A percentile compares a stretch with the other conserved stretches of the same genome.
These are phyloP conservation scores for Apis dorsata DNA, from an alignment of 1,140 invertebrate species.

Conservation along the genomic window DNA sequence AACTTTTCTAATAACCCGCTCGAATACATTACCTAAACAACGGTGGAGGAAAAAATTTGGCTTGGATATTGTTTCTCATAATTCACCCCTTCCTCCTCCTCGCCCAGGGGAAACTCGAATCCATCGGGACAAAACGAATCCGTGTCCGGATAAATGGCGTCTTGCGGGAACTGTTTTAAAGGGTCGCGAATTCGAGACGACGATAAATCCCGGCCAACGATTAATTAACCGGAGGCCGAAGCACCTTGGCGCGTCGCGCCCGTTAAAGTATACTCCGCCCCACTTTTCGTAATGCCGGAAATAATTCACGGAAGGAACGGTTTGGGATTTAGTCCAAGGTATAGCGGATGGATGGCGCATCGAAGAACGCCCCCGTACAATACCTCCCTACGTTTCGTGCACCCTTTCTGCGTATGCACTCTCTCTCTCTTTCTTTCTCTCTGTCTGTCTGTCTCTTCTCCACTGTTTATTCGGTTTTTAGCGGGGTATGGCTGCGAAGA, in stretches of 20 bases:
- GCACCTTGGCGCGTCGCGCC: slow-evolving; percentile 38
- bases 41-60: not conserved
- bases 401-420: no score
- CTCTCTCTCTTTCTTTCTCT: no score
- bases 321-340: slow-evolving; percentile 60
- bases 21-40: slow-evolving; percentile 29
- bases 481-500: not conserved
- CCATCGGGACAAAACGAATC: not conserved
- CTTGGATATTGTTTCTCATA: slow-evolving; percentile 58
- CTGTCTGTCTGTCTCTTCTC: not conserved
- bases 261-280: slow-evolving; percentile 60
- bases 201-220: slow-evolving; percentile 60
- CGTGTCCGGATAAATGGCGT: slow-evolving; percentile 47
- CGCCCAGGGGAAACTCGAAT: not conserved
- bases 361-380: slow-evolving; percentile 45
- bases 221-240: slow-evolving; percentile 62
- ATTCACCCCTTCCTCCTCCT: slow-evolving; percentile 22
- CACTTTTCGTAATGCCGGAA: slow-evolving; percentile 65
- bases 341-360: slow-evolving; percentile 24
- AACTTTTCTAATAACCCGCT: slow-evolving; percentile 35
- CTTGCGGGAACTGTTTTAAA: not conserved
- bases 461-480: slow-evolving; percentile 54
- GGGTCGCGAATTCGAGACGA: slow-evolving; percentile 36
- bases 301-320: slow-evolving; percentile 62
- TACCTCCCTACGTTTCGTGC: not conserved